Percentiles rank a stretch among this genome's conserved stretches.
Evolutionary conservation across 1,140 invertebrate species (phyloP).

Genomic region (Micrasema minimum): DNA sequence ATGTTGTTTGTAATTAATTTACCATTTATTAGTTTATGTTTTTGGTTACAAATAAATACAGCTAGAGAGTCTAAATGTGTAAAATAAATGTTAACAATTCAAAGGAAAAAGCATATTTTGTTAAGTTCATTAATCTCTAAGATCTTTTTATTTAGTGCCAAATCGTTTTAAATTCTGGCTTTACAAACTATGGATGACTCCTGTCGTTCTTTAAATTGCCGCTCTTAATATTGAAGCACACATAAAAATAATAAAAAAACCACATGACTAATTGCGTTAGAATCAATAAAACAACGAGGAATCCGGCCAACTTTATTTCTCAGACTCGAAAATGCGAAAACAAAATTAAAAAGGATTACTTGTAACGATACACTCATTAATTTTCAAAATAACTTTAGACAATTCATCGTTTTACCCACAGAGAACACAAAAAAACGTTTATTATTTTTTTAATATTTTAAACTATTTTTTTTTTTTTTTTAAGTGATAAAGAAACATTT

Average conservation of each 20-base stretch:
- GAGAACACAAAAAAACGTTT: too few relatives aligned
- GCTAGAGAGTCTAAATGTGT: too few relatives aligned
- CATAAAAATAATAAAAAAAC: slow-evolving; percentile 16
- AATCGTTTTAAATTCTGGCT: slow-evolving; percentile 4
- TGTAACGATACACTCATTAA: not conserved
- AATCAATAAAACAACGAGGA: slow-evolving; percentile 26
- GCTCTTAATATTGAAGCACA: slow-evolving; percentile 12
- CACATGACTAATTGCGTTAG: slow-evolving; percentile 13
- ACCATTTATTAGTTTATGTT: too few relatives aligned
- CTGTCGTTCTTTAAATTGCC: slow-evolving; percentile 8
- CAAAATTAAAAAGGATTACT: slow-evolving; percentile 24
- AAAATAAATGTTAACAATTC: too few relatives aligned
- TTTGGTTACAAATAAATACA: too few relatives aligned
- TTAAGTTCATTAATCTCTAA: too few relatives aligned
- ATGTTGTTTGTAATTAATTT: too few relatives aligned
- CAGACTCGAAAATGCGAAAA: slow-evolving; percentile 11
- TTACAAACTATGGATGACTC: slow-evolving; percentile 2
- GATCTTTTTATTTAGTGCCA: not conserved
- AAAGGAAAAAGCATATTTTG: too few relatives aligned
- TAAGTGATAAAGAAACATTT: too few relatives aligned
- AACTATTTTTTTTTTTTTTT: too few relatives aligned
- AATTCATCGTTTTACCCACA: too few relatives aligned
- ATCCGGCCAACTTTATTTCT: not conserved
- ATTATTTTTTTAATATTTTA: too few relatives aligned
- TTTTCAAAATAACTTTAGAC: not conserved